These are phyloP conservation scores for Chrysolina haemoptera DNA, from an alignment of 2,888 invertebrate species.

Conservation along the genomic window DNA sequence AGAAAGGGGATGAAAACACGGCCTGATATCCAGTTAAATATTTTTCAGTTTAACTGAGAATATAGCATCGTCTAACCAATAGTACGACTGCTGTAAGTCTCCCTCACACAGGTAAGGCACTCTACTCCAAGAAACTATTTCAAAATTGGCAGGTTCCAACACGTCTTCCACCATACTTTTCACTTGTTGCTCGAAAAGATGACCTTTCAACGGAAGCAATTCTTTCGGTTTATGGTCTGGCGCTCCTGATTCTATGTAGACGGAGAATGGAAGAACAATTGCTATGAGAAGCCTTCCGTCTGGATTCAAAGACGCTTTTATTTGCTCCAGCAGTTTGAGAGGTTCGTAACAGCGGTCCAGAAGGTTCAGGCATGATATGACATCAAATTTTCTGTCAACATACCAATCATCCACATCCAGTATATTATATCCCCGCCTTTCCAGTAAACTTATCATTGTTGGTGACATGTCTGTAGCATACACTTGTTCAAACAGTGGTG, in stretches of 20 bases:
- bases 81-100: constrained; percentile 91
- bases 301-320: constrained; percentile 80
- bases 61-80: constrained; percentile 93
- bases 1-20: background rate
- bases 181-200: constrained; percentile 86
- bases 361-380: constrained; percentile 92
- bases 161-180: constrained; percentile 78
- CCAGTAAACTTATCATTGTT: constrained; percentile 88
- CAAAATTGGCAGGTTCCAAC: constrained; percentile 79
- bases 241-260: constrained; percentile 90
- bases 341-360: constrained; percentile 94
- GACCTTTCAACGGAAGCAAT: constrained; percentile 78
- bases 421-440: constrained; percentile 81
- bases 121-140: constrained; percentile 87
- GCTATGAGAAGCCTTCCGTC: constrained; percentile 88
- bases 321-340: constrained; percentile 81
- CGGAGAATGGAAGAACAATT: constrained; percentile 92
- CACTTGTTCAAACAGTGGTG: constrained; percentile 80
- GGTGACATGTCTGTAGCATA: constrained; percentile 94
- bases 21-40: background rate
- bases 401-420: constrained; percentile 81
- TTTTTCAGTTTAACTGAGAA: constrained; percentile 79
- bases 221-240: constrained; percentile 82
- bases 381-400: constrained; percentile 75
- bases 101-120: constrained; percentile 98